phyloP scores from a whole-genome alignment of 2,113 vertebrate species.

The Zosterops lateralis region DNA sequence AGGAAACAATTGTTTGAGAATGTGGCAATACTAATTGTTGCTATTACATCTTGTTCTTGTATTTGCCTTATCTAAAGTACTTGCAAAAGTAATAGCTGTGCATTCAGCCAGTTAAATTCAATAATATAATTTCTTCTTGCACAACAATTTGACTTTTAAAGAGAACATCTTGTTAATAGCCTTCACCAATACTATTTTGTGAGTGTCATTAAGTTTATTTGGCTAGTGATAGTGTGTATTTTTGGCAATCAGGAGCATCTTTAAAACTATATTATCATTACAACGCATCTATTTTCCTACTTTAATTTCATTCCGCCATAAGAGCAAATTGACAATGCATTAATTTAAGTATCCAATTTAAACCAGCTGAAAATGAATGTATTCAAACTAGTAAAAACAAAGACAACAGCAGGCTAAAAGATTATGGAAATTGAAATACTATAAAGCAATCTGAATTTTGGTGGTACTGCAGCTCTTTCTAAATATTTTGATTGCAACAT shows the following conservation, averaged over 20 bases:
- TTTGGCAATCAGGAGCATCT: slow-evolving; percentile 47
- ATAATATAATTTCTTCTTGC: slow-evolving; percentile 39
- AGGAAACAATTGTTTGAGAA: slow-evolving; percentile 10
- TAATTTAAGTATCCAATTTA: slow-evolving; percentile 72
- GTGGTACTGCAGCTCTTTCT: background rate
- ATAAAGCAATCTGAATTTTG: slow-evolving; percentile 44
- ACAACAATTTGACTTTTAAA: slow-evolving; percentile 53
- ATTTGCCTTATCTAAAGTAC: slow-evolving; percentile 48
- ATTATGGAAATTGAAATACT: slow-evolving; percentile 52
- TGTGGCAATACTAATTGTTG: slow-evolving; percentile 33
- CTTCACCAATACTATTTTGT: slow-evolving; percentile 42
- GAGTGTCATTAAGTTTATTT: slow-evolving; percentile 54
- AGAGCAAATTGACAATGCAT: slow-evolving; percentile 68
- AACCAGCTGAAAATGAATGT: slow-evolving; percentile 59
- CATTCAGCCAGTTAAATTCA: slow-evolving; percentile 28
- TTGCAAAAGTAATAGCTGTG: slow-evolving; percentile 36
- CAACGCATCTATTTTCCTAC: slow-evolving; percentile 41
- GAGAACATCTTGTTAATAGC: slow-evolving; percentile 68
- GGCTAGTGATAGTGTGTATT: slow-evolving; percentile 24
- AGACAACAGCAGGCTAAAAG: slow-evolving; percentile 59
- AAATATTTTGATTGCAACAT: background rate
- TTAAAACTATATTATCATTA: slow-evolving; percentile 42
- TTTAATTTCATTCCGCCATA: slow-evolving; percentile 65
- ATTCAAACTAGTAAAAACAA: slow-evolving; percentile 58
- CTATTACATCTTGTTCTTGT: background rate